Base-by-base conservation (phyloP, 1,140 invertebrate genomes). In the Glossosoma conforme region DNA sequence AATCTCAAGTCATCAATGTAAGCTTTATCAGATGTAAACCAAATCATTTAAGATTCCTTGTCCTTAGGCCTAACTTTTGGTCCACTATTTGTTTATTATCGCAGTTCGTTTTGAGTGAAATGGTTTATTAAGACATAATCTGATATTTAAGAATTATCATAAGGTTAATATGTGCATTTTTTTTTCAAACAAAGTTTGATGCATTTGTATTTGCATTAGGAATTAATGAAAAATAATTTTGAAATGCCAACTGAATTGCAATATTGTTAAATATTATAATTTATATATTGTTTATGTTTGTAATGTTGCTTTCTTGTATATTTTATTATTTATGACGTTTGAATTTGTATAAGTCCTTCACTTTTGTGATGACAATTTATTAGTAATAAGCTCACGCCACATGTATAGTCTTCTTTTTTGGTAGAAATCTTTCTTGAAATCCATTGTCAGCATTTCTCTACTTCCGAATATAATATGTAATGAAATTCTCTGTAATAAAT, bases 401-500 rank as follows among this genome's bases (percentile, higher is more conserved):
- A 54, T 52, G 52, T 58, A 58, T 58, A 53, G 51, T 58, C 52
- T 52, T 58, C 56, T 58, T 58, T 42, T 54, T 58, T 58, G 52
- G 56, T 58, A 58, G 56, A 54, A 49, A 57, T 57, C 50, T 58
- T 56, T 44, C 56, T 58, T 58, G 44, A 38, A 58, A 58, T 54
- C 56, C 51, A 58, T 58, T 58, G 56, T 58, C 56, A 58, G 56
- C 56, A 58, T 54, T 58, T 58, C 56, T 58, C 56, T 54, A 54
- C 56, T 58, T 58, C 56, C 56, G 56, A 58, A 54, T 51, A 58
- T 58, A 47, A 57, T 58, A 58, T 58, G 51, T 58, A 58, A 58
- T 58, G 47, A 58, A 54, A 58, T 58, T 58, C 51, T 58, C 52
- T 58, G 56, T 58, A 58, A 58, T 58, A 58, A 58, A 58, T 58